These are phyloP conservation scores for Nixonia krombeini DNA, from an alignment of 1,140 invertebrate genomes.

Conservation along the genomic window DNA sequence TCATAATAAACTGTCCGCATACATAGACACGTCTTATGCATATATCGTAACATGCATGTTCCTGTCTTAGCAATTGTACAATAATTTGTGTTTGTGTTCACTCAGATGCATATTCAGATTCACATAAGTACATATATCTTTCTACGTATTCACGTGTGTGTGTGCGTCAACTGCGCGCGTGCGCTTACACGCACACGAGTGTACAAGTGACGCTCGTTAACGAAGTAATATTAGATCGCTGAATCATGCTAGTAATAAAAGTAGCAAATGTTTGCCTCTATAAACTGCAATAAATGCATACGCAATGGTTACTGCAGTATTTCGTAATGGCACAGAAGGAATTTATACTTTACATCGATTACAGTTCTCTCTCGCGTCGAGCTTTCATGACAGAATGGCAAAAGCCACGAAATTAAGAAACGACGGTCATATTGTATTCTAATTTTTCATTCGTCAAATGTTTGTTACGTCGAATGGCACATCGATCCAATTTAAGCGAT, in stretches of 20 bases:
- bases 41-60: no score
- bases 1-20: no score
- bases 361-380: conserved; percentile 41
- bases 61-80: no score
- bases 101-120: background rate
- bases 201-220: conserved; percentile 43
- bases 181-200: no score
- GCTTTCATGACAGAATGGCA: conserved; percentile 31
- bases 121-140: conserved; percentile 12
- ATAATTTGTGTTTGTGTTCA: no score
- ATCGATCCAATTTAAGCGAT: no score
- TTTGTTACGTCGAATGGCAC: no score
- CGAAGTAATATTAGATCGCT: conserved; percentile 48
- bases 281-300: conserved; percentile 46
- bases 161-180: no score
- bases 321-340: conserved; percentile 42
- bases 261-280: conserved; percentile 41
- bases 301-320: conserved; percentile 42
- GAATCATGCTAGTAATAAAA: conserved; percentile 48
- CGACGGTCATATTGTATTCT: conserved; percentile 22
- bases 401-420: conserved; percentile 31
- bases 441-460: no score
- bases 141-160: no score
- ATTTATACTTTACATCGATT: conserved; percentile 47
- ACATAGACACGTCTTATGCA: no score